These are phyloP conservation scores for Leptocoma aspasia DNA, from an alignment of 2,113 vertebrate genomes.

Conservation along the genomic window DNA sequence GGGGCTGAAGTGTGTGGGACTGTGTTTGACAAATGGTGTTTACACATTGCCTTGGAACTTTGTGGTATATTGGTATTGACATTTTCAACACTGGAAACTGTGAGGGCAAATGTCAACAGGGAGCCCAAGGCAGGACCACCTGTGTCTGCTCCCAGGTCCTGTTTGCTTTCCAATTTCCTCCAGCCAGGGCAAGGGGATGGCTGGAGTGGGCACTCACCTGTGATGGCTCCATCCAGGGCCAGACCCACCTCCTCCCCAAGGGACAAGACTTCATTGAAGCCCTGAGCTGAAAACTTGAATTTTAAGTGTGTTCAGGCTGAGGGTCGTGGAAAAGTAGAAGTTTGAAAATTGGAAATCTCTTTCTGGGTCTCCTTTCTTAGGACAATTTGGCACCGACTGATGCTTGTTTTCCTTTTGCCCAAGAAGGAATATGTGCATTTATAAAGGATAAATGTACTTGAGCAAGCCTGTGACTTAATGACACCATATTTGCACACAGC, in stretches of 20 bases:
- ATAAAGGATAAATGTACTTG: neutral
- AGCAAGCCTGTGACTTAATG: neutral
- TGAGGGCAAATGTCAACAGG: neutral
- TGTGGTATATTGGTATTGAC: neutral
- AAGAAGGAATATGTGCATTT: neutral
- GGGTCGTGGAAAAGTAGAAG: neutral
- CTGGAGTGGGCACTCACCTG: neutral
- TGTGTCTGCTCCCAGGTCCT: neutral
- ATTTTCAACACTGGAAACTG: neutral
- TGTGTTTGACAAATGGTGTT: neutral
- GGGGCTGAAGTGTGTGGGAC: accelerated
- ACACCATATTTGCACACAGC: neutral
- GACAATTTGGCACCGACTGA: neutral
- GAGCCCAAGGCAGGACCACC: neutral
- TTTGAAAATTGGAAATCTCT: neutral
- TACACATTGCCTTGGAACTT: neutral
- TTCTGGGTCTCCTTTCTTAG: neutral
- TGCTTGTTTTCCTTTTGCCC: neutral
- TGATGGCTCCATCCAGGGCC: neutral
- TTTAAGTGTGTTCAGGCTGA: neutral
- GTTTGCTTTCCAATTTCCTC: neutral
- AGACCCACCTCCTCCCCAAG: neutral
- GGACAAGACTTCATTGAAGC: neutral
- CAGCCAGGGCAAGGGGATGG: neutral
- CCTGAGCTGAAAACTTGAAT: neutral